Percentiles rank a stretch among this genome's conserved stretches.
Conservation (phyloP, 2,888 invertebrate genomes). For the Euplexia lucipara region DNA sequence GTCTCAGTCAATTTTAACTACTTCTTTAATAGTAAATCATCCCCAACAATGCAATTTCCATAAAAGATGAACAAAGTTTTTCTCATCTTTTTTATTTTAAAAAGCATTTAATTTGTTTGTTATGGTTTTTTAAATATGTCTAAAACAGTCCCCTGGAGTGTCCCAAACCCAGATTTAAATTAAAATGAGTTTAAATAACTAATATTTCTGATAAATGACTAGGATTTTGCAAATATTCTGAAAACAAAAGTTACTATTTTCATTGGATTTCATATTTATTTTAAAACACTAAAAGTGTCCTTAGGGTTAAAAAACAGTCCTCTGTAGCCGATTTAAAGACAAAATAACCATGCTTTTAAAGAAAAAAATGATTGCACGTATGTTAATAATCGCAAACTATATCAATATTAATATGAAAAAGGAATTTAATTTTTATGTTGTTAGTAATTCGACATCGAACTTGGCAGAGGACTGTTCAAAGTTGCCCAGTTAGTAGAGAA, state of each 20-base stretch:
- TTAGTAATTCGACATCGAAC: slow-evolving; percentile 4
- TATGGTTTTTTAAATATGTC: slow-evolving; percentile 5
- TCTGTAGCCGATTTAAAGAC: slow-evolving; percentile 7
- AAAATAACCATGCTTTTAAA: slow-evolving; percentile 6
- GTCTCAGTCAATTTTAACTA: slow-evolving; percentile 4
- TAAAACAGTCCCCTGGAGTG: slow-evolving; percentile 4
- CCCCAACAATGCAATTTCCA: slow-evolving; percentile 4
- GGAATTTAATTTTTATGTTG: slow-evolving; percentile 5
- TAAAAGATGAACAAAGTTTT: slow-evolving; percentile 5
- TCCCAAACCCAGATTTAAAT: slow-evolving; percentile 4
- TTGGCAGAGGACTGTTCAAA: slow-evolving; percentile 5
- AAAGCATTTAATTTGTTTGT: slow-evolving; percentile 5
- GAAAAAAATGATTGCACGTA: slow-evolving; percentile 4
- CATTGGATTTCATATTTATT: slow-evolving; percentile 7
- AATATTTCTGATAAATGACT: slow-evolving; percentile 5
- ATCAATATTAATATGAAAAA: slow-evolving; percentile 4
- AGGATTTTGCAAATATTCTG: slow-evolving; percentile 4
- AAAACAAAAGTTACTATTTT: slow-evolving; percentile 7
- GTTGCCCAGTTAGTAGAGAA: slow-evolving; percentile 6
- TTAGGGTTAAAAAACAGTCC: slow-evolving; percentile 6
- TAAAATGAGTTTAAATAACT: slow-evolving; percentile 5
- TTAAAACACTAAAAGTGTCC: slow-evolving; percentile 6
- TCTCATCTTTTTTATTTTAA: slow-evolving; percentile 5
- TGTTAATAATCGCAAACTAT: slow-evolving; percentile 5
- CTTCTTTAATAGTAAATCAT: slow-evolving; percentile 4